Evolutionary conservation across 1,140 invertebrate genomes (phyloP), one percentile per base, ranked within the genome.

Genomic region (Pantala flavescens): DNA sequence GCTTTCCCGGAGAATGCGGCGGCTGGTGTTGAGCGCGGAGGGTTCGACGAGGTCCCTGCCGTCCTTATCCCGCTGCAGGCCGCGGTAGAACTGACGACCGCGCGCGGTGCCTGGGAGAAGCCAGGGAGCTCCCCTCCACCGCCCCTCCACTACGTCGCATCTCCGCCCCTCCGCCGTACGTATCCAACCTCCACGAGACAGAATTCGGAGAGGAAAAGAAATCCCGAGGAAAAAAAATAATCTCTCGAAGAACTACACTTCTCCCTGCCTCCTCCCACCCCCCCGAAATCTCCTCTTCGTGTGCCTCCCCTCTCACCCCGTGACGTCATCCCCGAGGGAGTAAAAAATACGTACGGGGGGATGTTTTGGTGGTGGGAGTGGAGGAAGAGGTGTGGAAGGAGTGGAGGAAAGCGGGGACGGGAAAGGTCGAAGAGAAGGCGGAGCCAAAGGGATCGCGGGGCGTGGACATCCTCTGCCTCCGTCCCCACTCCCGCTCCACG

Each of bases 101-200:
- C 14, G 49, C 14, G 49, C 14, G 49, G 49, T 19, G 49, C 49
- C 49, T 21, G 49, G 49, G 49, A 19, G 49, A 63, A 63, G 49
- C 49, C 49, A 63, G 49, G 49, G 49, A 63, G 49, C 49, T 63
- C 49, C 12, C 49, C 49, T 3, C 49, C 49, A 36, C 28, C 49
- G 49, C n/a, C 49, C 49, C 16, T 63, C 49, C 49, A 63, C 49
- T 63, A 63, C 49, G 49, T 63, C 49, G 49, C 49, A 63, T 63
- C 49, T 16, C 49, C 49, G 14, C 49, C 49, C n/a, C 49, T 1
- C n/a, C 49, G 49, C 49, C 49, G 16, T 63, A 16, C 49, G 28
- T 36, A 36, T 63, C 49, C 49, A 16, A 63, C 49, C 49, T 63
- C 16, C 49, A 36, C 28, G 28, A 36, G 28, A 36, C 28, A 36